A percentile compares a stretch with the other conserved stretches of the same genome.
phyloP scores from a whole-genome alignment of 1,140 invertebrate genomes.

The Psix sp. region DNA sequence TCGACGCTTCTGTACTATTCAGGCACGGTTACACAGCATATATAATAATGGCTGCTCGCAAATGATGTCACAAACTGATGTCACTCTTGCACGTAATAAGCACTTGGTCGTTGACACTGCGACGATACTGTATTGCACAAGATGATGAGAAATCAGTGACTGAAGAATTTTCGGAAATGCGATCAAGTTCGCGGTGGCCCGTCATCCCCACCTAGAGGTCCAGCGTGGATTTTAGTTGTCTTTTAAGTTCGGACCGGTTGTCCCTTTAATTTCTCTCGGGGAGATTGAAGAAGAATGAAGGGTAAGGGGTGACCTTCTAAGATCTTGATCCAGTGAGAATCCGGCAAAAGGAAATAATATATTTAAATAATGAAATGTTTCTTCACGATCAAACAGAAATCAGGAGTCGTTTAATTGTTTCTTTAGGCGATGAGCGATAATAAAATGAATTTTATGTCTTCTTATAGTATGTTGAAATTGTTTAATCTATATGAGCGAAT shows the following conservation, averaged over 20 bases:
- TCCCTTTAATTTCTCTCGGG: constrained; percentile 47
- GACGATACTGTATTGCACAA: constrained; percentile 55
- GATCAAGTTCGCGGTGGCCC: constrained; percentile 37
- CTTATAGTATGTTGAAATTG: no score
- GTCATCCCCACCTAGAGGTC: constrained; percentile 38
- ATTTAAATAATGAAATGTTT: constrained; percentile 2
- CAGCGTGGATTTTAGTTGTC: constrained; percentile 46
- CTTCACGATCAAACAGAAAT: not conserved
- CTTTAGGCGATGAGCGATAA: no score
- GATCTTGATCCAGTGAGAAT: constrained; percentile 30
- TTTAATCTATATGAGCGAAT: no score
- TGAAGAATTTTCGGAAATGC: constrained; percentile 55
- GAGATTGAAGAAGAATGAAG: constrained; percentile 43
- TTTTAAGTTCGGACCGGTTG: constrained; percentile 58
- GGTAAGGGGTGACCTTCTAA: constrained; percentile 18
- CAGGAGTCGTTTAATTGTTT: not conserved
- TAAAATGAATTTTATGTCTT: no score
- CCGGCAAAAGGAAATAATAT: constrained; percentile 29
- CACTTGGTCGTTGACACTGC: constrained; percentile 27
- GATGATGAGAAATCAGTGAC: constrained; percentile 56
- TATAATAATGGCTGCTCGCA: constrained; percentile 15
- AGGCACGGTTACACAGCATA: no score
- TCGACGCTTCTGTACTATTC: not conserved
- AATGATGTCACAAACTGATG: constrained; percentile 23
- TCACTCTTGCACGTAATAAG: constrained; percentile 28